Conservation (phyloP, 2,888 invertebrate species). For the Apomyelois bistriatella region DNA sequence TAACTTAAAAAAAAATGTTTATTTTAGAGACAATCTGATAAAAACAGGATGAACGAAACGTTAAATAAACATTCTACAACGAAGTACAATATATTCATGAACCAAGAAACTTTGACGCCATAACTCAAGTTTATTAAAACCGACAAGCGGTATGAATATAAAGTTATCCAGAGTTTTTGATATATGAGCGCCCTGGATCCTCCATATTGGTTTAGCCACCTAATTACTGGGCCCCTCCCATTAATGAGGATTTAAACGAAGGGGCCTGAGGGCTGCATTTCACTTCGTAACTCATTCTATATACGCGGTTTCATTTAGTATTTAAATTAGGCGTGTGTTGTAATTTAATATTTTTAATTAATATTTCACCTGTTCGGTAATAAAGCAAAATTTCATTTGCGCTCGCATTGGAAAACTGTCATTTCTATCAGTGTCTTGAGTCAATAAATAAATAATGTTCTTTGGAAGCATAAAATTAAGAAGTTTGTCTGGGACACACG, state of each 20-base stretch:
- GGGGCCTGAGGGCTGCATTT: conserved; percentile 33
- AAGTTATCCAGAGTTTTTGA: conserved; percentile 68
- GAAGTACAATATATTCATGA: conserved; percentile 13
- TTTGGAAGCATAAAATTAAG: too few relatives aligned
- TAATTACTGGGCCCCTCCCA: conserved; percentile 29
- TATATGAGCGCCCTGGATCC: conserved; percentile 54
- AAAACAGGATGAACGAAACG: neutral
- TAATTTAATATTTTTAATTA: neutral
- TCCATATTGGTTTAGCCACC: conserved; percentile 28
- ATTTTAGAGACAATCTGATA: neutral
- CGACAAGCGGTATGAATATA: conserved; percentile 54
- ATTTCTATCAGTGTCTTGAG: too few relatives aligned
- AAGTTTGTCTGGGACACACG: too few relatives aligned
- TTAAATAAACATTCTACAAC: neutral
- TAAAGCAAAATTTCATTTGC: neutral
- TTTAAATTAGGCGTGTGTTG: neutral
- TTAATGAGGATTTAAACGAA: conserved; percentile 38
- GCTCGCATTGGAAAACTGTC: too few relatives aligned
- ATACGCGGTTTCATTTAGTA: neutral
- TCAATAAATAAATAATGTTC: too few relatives aligned
- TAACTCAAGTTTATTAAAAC: conserved; percentile 63
- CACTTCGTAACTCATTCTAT: conserved; percentile 2
- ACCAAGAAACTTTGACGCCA: conserved; percentile 39
- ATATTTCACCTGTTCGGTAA: neutral
- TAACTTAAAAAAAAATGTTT: neutral